Percentiles rank a stretch among this genome's conserved stretches.
Conservation (phyloP, 2,888 invertebrate species). For the Nebria salina region DNA sequence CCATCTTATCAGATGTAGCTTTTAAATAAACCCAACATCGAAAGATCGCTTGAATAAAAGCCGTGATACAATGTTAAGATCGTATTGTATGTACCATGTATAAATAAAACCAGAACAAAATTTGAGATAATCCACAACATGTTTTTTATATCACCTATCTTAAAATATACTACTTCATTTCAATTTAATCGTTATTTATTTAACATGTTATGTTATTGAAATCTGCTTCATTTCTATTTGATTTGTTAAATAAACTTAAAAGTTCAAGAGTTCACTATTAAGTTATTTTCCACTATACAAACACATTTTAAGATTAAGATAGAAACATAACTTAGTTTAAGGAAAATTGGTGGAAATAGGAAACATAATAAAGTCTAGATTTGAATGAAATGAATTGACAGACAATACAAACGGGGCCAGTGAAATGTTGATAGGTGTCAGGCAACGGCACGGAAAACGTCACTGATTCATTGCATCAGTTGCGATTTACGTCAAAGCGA, state of each 20-base stretch:
- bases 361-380: too few relatives aligned
- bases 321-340: too few relatives aligned
- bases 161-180: too few relatives aligned
- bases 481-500: slow-evolving; percentile 38
- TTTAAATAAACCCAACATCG: background rate
- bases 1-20: background rate
- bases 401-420: background rate
- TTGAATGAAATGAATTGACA: background rate
- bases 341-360: too few relatives aligned
- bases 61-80: background rate
- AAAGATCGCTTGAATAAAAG: background rate
- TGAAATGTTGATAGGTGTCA: slow-evolving; percentile 7
- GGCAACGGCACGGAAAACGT: slow-evolving; percentile 28
- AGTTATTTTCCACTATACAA: background rate
- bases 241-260: background rate
- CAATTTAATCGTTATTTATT: background rate
- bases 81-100: too few relatives aligned
- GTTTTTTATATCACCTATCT: too few relatives aligned
- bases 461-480: slow-evolving; percentile 44
- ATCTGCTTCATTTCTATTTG: background rate
- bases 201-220: background rate
- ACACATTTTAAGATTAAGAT: too few relatives aligned
- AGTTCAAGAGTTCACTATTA: background rate
- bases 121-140: too few relatives aligned
- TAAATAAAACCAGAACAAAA: too few relatives aligned